Conservation (phyloP, 2,113 vertebrate genomes). For the Pseudorasbora parva region DNA sequence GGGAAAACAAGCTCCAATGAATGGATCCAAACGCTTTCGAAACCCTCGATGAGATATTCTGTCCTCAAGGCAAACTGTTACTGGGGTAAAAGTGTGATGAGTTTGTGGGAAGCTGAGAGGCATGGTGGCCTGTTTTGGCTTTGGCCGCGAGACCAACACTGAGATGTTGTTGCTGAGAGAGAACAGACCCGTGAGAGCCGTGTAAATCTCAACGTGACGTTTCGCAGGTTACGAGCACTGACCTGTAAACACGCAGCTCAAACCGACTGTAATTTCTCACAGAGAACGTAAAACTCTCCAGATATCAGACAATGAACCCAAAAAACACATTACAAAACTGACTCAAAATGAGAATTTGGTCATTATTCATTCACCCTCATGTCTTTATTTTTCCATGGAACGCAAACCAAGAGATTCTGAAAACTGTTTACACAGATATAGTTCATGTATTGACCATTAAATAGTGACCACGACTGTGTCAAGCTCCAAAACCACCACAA, state of each 20-base stretch:
- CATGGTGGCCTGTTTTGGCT: slow-evolving; percentile 25
- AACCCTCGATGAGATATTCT: slow-evolving; percentile 26
- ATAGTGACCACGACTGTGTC: background rate
- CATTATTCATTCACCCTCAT: background rate
- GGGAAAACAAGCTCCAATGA: background rate
- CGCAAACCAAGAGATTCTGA: background rate
- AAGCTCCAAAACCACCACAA: background rate
- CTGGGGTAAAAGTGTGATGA: background rate
- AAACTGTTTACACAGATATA: background rate
- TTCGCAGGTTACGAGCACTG: slow-evolving; percentile 28
- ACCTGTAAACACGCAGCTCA: slow-evolving; percentile 37
- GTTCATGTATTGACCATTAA: background rate
- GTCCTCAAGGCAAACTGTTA: slow-evolving; percentile 9
- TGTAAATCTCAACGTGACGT: slow-evolving; percentile 28
- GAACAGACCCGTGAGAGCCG: slow-evolving; percentile 26
- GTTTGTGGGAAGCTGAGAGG: slow-evolving; percentile 1
- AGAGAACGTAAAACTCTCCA: background rate
- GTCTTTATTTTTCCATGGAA: background rate
- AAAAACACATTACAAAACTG: background rate
- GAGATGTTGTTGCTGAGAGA: slow-evolving; percentile 34
- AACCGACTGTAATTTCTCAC: background rate
- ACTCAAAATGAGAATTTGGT: background rate
- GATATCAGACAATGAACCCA: background rate
- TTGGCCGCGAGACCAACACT: background rate
- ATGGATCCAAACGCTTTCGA: slow-evolving; percentile 4